These are phyloP conservation scores for Colostygia pectinataria DNA, from an alignment of 2,888 invertebrate species.

Conservation along the genomic window DNA sequence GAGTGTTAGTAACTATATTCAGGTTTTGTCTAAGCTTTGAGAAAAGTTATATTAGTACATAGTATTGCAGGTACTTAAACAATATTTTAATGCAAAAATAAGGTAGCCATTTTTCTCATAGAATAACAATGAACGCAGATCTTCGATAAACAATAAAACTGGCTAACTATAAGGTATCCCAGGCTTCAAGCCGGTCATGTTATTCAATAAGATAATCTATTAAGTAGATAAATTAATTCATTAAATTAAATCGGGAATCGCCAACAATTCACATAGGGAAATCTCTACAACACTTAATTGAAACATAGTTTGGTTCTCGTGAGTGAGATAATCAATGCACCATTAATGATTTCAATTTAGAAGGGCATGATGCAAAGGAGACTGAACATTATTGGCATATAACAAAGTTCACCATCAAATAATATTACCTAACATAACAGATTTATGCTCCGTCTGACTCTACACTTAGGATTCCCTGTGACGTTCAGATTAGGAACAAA, in stretches of 20 bases:
- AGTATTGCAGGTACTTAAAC: too few species aligned
- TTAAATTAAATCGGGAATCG: slow-evolving; percentile 65
- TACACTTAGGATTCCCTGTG: too few species aligned
- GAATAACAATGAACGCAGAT: slow-evolving; percentile 31
- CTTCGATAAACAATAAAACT: slow-evolving; percentile 37
- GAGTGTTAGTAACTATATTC: too few species aligned
- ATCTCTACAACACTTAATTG: slow-evolving; percentile 79
- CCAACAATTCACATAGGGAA: slow-evolving; percentile 74
- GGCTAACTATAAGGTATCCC: slow-evolving; percentile 22
- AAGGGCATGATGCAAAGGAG: slow-evolving; percentile 67
- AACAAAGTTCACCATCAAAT: neutral
- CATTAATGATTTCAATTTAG: slow-evolving; percentile 80
- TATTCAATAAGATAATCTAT: slow-evolving; percentile 46
- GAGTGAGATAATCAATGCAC: slow-evolving; percentile 77
- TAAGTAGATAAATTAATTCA: slow-evolving; percentile 67
- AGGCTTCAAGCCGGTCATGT: slow-evolving; percentile 33
- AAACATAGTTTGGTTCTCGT: slow-evolving; percentile 68
- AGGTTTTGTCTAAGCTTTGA: too few species aligned
- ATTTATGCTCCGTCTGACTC: too few species aligned
- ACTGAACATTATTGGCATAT: neutral
- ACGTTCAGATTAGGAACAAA: too few species aligned
- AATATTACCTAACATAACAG: too few species aligned
- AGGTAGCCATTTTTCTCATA: slow-evolving; percentile 30
- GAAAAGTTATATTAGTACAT: too few species aligned
- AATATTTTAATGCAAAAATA: slow-evolving; percentile 4